Percentiles rank a stretch among this genome's conserved stretches.
Evolutionary conservation across 1,140 invertebrate species (phyloP).

Genomic region (Reticulitermes speratus): DNA sequence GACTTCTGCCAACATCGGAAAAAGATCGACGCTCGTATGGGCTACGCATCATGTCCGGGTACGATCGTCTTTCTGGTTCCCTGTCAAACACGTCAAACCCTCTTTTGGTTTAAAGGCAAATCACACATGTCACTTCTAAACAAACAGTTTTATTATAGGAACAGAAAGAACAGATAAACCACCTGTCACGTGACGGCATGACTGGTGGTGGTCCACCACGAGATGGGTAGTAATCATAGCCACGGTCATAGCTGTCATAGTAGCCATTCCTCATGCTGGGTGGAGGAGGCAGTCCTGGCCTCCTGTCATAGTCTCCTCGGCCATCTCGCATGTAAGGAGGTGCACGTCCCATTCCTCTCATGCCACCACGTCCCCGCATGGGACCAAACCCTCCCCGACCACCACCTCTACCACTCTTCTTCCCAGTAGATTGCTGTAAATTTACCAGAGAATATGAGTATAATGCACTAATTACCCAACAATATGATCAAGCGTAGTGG

Average conservation of each 20-base stretch:
- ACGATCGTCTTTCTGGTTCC: slow-evolving; percentile 33
- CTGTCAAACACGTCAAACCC: slow-evolving; percentile 27
- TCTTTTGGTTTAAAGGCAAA: background rate
- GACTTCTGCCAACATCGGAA: slow-evolving; percentile 29
- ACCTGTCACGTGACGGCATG: slow-evolving; percentile 31
- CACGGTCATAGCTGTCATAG: slow-evolving; percentile 40
- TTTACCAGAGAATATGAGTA: background rate
- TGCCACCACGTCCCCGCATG: slow-evolving; percentile 38
- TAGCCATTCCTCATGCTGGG: slow-evolving; percentile 41
- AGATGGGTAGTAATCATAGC: slow-evolving; percentile 38
- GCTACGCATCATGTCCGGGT: slow-evolving; percentile 33
- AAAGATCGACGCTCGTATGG: slow-evolving; percentile 33
- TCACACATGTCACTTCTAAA: background rate
- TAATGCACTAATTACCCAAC: background rate
- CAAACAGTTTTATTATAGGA: background rate
- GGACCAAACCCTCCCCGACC: slow-evolving; percentile 35
- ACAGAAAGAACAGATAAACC: background rate
- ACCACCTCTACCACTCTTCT: slow-evolving; percentile 37
- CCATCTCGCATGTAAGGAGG: slow-evolving; percentile 35
- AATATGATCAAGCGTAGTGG: background rate
- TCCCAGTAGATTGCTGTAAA: slow-evolving; percentile 34
- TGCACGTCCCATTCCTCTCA: slow-evolving; percentile 36
- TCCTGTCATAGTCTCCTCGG: slow-evolving; percentile 36
- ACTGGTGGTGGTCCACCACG: slow-evolving; percentile 38
- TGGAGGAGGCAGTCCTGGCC: slow-evolving; percentile 37